Base-by-base conservation (phyloP, 2,888 invertebrate genomes). In the Capitulum mitella region DNA sequence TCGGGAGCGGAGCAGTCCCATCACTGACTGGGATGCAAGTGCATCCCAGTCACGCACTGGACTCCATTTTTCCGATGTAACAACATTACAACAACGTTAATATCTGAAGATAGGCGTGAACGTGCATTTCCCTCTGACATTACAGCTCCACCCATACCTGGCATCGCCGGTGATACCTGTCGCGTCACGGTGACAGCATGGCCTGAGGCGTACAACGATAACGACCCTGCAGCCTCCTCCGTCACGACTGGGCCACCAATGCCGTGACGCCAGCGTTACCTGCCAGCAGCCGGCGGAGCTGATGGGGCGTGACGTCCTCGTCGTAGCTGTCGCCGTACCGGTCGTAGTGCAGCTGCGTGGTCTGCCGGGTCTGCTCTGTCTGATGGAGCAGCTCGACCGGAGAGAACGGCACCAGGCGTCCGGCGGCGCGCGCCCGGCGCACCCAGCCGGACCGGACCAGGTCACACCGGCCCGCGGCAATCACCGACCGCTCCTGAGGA, bases 401-500 rank as follows among this genome's bases (percentile, higher is more conserved):
- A n/a, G 79, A 75, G 80, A 80, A 82, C 10, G 81, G 80, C 58
- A 81, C 26, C 76, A 81, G 76, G n/a, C 80, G 77, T 43, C 80
- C 64, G 29, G 34, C 78, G 22, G 76, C 32, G 14, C 61, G 29
- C 43, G 78, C 79, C 26, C 70, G 32, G 3, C 77, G 29, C 70
- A 82, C 43, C 82, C 82, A 82, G n/a, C 76, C 54, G n/a, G 82
- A 80, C 5, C 77, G 80, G 3, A 81, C 78, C 26, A 82, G 74
- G 61, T 81, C 81, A 77, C 80, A 79, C 34, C 75, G 74, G 1
- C 61, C 58, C 26, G 40, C 12, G 37, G 22, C 26, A 2, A 70
- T 37, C 22, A 70, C 37, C 3, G 26, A 26, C 22, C 70, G 70
- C 70, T 70, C 70, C 70, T 70, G 40, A 0, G n/a, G 51, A 43